phyloP scores from a whole-genome alignment of 2,113 vertebrate genomes.

The Gracilinanus agilis region DNA sequence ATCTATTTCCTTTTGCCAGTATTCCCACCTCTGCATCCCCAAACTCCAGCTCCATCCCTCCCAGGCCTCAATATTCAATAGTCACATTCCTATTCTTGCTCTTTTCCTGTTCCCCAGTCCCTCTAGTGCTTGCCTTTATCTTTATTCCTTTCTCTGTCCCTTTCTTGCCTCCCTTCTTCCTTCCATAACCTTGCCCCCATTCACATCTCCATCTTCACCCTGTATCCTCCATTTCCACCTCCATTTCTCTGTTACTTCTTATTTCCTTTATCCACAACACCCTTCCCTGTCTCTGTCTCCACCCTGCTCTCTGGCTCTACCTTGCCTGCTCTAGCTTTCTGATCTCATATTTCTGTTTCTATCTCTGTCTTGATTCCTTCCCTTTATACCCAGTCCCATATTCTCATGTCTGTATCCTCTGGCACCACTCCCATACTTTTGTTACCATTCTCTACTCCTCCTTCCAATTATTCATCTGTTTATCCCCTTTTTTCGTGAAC shows the following conservation, averaged over 20 bases:
- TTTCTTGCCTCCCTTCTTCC: background rate
- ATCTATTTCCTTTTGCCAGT: background rate
- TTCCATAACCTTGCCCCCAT: background rate
- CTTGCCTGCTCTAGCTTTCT: background rate
- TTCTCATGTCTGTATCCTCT: conserved; percentile 44
- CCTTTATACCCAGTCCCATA: background rate
- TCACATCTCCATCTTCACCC: background rate
- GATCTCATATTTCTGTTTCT: background rate
- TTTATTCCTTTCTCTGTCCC: too few species aligned
- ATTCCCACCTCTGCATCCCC: background rate
- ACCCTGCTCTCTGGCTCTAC: background rate
- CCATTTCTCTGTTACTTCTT: background rate
- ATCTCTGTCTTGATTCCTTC: rapidly evolving
- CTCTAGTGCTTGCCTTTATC: background rate
- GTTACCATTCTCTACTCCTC: background rate
- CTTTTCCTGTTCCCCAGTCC: background rate
- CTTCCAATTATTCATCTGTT: conserved; percentile 85
- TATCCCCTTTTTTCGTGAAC: conserved; percentile 88
- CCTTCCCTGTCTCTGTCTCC: too few species aligned
- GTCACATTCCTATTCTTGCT: background rate
- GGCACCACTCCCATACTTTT: conserved; percentile 76
- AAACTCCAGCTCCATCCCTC: too few species aligned
- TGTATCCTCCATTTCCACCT: background rate
- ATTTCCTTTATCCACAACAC: background rate
- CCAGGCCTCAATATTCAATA: conserved; percentile 50